These are phyloP conservation scores for Amaurobius ferox DNA, from an alignment of 2,888 invertebrate species.

Conservation along the genomic window DNA sequence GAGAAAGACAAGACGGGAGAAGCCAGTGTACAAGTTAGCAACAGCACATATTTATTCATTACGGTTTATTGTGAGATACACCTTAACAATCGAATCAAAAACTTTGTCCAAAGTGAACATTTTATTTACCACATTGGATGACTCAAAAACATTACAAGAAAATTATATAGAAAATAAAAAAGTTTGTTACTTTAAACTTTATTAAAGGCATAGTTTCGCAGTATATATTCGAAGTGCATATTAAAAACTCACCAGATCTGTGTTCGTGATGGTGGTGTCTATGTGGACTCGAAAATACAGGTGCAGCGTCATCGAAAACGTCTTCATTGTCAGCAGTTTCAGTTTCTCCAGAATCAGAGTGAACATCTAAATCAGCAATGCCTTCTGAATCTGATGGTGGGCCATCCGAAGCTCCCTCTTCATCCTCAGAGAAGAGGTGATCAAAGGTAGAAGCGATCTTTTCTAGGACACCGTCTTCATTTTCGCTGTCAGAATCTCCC, in stretches of 20 bases:
- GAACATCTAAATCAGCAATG: slow-evolving; percentile 76
- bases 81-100: no score
- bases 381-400: slow-evolving; percentile 80
- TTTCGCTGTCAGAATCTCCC: slow-evolving; percentile 85
- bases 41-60: no score
- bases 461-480: slow-evolving; percentile 84
- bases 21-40: no score
- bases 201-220: no score
- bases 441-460: slow-evolving; percentile 85
- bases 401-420: slow-evolving; percentile 80
- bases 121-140: no score
- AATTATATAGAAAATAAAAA: no score
- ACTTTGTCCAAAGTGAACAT: no score
- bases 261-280: slow-evolving; percentile 55
- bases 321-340: slow-evolving; percentile 73
- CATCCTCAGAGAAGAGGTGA: slow-evolving; percentile 85
- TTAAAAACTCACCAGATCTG: slow-evolving; percentile 36
- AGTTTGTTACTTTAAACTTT: no score
- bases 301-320: slow-evolving; percentile 53
- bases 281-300: slow-evolving; percentile 32
- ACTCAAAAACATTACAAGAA: no score
- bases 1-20: no score
- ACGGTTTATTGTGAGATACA: no score
- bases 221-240: no score
- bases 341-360: slow-evolving; percentile 67